Evolutionary conservation across 1,140 invertebrate genomes (phyloP), one percentile per base, ranked within the genome.

Genomic region (Zaprionus nigranus): DNA sequence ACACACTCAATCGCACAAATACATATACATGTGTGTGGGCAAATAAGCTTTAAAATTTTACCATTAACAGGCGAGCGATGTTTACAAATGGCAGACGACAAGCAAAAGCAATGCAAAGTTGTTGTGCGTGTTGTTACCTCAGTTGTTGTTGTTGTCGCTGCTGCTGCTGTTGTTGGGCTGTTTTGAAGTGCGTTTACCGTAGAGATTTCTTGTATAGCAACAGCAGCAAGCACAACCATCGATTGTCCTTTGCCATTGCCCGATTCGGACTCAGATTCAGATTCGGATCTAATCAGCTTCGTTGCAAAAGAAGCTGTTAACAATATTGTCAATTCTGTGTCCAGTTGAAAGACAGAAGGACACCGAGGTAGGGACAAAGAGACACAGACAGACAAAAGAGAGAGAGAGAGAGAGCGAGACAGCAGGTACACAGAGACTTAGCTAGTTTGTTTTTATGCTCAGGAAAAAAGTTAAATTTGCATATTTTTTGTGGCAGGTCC

Each of bases 21-120:
- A 6, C 6, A 40, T 22, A 6, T 26, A 58, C 57, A 75, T 79
- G 78, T 81, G 75, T 54, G 38, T 40, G 7, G 34, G 30, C 28
- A 80, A 83, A 88, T 80, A 88, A 88, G 78, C 84, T 88, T 88
- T 88, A 75, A 78, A 88, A 78, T 84, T 82, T 79, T 58, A 62
- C 70, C 74, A 88, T 72, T 88, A 79, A 73, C 40, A 75, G 62
- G 36, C 64, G 51, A 36, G 54, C 76, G 75, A 79, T 81, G 75
- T 70, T 71, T 80, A 75, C 78, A 72, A 85, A 79, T 81, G 80
- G 49, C 70, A 61, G 34, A 56, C 30, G 66, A 63, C 51, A 63
- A 51, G 63, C 77, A 70, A 66, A 82, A 78, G 53, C 40, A 73
- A 66, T 61, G 63, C 63, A 61, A 64, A 64, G 51, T 67, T 53